A percentile compares a stretch with the other conserved stretches of the same genome.
Evolutionary conservation across 2,888 invertebrate genomes (phyloP).

Genomic region (Drosophila silvestris): DNA sequence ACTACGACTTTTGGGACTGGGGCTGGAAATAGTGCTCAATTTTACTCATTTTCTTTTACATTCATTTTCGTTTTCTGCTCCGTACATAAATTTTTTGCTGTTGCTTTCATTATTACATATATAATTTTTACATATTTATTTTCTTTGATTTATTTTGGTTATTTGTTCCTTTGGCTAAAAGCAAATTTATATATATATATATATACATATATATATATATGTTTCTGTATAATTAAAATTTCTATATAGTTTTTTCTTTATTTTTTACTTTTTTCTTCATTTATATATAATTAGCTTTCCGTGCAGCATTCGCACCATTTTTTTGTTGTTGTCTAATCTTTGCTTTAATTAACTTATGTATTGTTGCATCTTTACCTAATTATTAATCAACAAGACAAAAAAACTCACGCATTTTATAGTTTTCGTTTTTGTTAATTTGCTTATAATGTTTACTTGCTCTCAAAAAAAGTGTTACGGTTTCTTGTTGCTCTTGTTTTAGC

Average conservation of each 20-base stretch:
- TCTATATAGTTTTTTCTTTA: slow-evolving; percentile 31
- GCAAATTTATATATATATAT: slow-evolving; percentile 49
- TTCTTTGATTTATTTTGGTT: slow-evolving; percentile 13
- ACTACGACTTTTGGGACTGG: slow-evolving; percentile 47
- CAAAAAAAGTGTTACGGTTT: slow-evolving; percentile 28
- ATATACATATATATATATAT: not conserved
- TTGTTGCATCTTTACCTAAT: slow-evolving; percentile 71
- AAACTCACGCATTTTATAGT: slow-evolving; percentile 45
- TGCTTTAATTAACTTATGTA: slow-evolving; percentile 60
- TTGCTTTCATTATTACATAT: slow-evolving; percentile 28
- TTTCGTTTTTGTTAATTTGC: slow-evolving; percentile 16
- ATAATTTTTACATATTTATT: slow-evolving; percentile 28
- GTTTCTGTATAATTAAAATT: slow-evolving; percentile 46
- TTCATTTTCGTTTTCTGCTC: slow-evolving; percentile 9
- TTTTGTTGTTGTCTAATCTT: slow-evolving; percentile 39
- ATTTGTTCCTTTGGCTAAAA: slow-evolving; percentile 60
- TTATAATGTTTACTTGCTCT: slow-evolving; percentile 15
- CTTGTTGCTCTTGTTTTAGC: slow-evolving; percentile 1
- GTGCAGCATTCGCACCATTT: slow-evolving; percentile 27
- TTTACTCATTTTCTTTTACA: slow-evolving; percentile 19
- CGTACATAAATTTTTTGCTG: slow-evolving; percentile 6
- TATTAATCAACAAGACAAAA: slow-evolving; percentile 81
- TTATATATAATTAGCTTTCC: slow-evolving; percentile 24
- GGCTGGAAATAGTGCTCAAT: slow-evolving; percentile 68
- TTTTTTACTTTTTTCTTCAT: slow-evolving; percentile 10